Evolutionary conservation across 1,140 invertebrate species (phyloP).

Genomic region (Epicauta chinensis): DNA sequence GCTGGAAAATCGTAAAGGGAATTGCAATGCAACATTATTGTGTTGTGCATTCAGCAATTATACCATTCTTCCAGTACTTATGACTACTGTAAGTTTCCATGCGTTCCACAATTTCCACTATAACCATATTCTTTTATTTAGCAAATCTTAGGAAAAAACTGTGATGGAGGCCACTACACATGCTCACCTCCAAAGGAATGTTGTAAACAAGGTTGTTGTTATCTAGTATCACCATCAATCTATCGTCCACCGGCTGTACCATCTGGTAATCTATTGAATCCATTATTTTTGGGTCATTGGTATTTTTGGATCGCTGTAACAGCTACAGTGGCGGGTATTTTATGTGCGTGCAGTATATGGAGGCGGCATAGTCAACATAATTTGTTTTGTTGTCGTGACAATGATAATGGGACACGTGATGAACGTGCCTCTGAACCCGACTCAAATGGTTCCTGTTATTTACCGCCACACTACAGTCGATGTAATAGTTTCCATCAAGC

Average conservation of each 20-base stretch:
- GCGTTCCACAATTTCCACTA: neutral
- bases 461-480: conserved; percentile 68
- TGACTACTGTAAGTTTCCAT: conserved; percentile 32
- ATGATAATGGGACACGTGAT: conserved; percentile 33
- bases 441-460: conserved; percentile 67
- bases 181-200: conserved; percentile 65
- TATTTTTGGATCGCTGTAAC: conserved; percentile 55
- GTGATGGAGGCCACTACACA: conserved; percentile 48
- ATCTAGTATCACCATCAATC: conserved; percentile 45
- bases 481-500: conserved; percentile 72
- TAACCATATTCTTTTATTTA: conserved; percentile 19
- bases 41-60: conserved; percentile 27
- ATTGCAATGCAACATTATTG: conserved; percentile 35
- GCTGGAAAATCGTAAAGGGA: conserved; percentile 27
- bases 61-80: conserved; percentile 30
- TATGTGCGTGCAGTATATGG: conserved; percentile 62
- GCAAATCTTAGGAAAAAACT: conserved; percentile 38
- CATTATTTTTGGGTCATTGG: conserved; percentile 47
- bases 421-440: conserved; percentile 58
- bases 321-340: conserved; percentile 51
- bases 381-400: conserved; percentile 39
- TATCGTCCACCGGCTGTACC: conserved; percentile 45
- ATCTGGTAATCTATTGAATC: conserved; percentile 44
- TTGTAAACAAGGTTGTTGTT: conserved; percentile 67
- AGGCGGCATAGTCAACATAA: conserved; percentile 47